Base-by-base conservation (phyloP, 2,888 invertebrate genomes). In the Mythimna lalbum region DNA sequence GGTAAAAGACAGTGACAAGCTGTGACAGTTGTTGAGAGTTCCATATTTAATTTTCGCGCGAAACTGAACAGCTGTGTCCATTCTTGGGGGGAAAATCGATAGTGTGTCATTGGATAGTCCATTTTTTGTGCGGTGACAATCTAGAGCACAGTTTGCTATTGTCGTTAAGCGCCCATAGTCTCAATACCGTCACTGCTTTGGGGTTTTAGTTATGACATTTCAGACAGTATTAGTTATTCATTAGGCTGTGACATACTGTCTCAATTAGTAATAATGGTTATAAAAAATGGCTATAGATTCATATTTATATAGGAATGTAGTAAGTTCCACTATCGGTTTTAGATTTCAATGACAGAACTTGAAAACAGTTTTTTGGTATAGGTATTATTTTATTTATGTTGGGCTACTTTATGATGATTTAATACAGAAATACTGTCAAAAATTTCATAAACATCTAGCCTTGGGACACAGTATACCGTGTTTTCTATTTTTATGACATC, bases 401-500 rank as follows among this genome's bases (percentile, higher is more conserved):
- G 7, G 6, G 12, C 27, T 60, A 36, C n/a, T 47, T 21, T 57
- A 33, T 4, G 59, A 21, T n/a, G 9, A 49, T 6, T 9, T n/a
- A 49, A 39, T 63, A 39, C 49, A 57, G 39, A 10, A 49, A 65
- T 60, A 67, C 68, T 60, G 67, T 68, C 79, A 69, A 63, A 82
- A 78, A 78, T 68, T 56, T 75, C 70, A 70, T 73, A 73, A 67
- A 27, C 49, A n/a, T 47, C 23, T 67, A 63, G 72, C 80, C 80
- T 79, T 82, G 76, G 39, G n/a, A 55, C 63, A 60, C 31, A 39
- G 43, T 59, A 61, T 72, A 69, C 23, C 52, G 56, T 61, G 61
- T 61, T 61, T 19, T 75, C 73, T 81, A 82, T 80, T 82, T 82
- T 70, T 73, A 76, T 55, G 23, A 56, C 63, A 68, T 69, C 67